A percentile compares a stretch with the other conserved stretches of the same genome.
These are phyloP conservation scores for Drosophila ezoana DNA, from an alignment of 2,888 invertebrate species.

Conservation along the genomic window DNA sequence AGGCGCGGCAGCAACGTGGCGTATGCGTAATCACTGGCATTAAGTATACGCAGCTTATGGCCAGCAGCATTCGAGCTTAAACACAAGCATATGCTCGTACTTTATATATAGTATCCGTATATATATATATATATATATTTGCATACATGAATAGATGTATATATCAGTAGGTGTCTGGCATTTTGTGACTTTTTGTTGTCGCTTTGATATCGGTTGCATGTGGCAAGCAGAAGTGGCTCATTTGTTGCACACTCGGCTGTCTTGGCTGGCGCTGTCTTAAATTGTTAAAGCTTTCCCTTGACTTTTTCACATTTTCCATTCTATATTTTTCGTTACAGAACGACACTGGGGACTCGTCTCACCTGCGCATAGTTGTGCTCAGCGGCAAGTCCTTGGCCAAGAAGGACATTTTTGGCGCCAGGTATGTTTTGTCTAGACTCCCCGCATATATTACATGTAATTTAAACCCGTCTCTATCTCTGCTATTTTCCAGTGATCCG, in stretches of 20 bases:
- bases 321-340: slow-evolving; percentile 86
- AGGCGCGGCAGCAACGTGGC: slow-evolving; percentile 38
- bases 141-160: neutral
- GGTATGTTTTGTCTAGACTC: slow-evolving; percentile 86
- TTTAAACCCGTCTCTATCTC: neutral
- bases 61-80: slow-evolving; percentile 16
- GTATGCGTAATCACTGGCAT: slow-evolving; percentile 70
- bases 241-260: slow-evolving; percentile 24
- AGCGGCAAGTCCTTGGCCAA: slow-evolving; percentile 97
- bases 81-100: neutral
- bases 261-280: neutral
- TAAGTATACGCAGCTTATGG: slow-evolving; percentile 60
- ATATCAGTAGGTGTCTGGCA: slow-evolving; percentile 5
- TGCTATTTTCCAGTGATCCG: slow-evolving; percentile 91
- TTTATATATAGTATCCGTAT: too few relatives aligned
- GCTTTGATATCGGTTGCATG: slow-evolving; percentile 21
- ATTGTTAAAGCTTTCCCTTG: slow-evolving; percentile 2
- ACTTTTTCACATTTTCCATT: slow-evolving; percentile 19
- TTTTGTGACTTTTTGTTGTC: neutral
- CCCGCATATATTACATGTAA: neutral
- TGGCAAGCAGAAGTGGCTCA: slow-evolving; percentile 49
- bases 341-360: slow-evolving; percentile 91
- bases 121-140: neutral
- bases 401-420: slow-evolving; percentile 99
- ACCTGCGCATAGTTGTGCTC: slow-evolving; percentile 93